A percentile compares a stretch with the other conserved stretches of the same genome.
phyloP scores from a whole-genome alignment of 2,888 invertebrate genomes.

The Caenorhabditis imperialis region DNA sequence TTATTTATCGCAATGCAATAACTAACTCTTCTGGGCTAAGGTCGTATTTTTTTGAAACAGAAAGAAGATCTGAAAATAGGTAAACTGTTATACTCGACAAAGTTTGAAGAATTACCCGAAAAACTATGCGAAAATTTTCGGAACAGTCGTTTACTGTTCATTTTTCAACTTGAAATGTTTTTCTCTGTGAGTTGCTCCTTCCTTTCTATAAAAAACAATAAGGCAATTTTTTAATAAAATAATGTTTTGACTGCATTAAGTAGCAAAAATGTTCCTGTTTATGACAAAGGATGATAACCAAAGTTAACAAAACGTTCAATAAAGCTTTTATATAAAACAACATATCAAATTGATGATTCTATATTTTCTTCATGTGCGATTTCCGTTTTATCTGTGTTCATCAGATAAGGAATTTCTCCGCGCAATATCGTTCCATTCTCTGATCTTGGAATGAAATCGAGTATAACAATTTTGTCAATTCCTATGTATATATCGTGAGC shows the following conservation, averaged over 20 bases:
- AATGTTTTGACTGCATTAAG: too few relatives aligned
- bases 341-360: conserved; percentile 42
- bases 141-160: conserved; percentile 57
- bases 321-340: too few relatives aligned
- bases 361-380: conserved; percentile 10
- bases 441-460: conserved; percentile 60
- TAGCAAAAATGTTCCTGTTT: too few relatives aligned
- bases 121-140: conserved; percentile 65
- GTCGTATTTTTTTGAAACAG: conserved; percentile 51
- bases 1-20: too few relatives aligned
- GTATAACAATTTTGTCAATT: conserved; percentile 34
- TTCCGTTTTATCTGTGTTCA: conserved; percentile 34
- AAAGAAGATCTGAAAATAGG: conserved; percentile 62
- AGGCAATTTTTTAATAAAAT: too few relatives aligned
- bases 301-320: too few relatives aligned
- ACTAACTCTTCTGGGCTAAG: conserved; percentile 48
- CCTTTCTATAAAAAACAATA: too few relatives aligned
- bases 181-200: too few relatives aligned
- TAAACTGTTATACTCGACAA: conserved; percentile 2
- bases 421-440: conserved; percentile 57
- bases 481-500: conserved; percentile 38
- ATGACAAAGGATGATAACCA: too few relatives aligned
- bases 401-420: conserved; percentile 46
- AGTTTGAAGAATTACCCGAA: conserved; percentile 57
- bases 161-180: too few relatives aligned